Evolutionary conservation across 1,140 invertebrate species (phyloP).

Genomic region (Eupeodes corollae): DNA sequence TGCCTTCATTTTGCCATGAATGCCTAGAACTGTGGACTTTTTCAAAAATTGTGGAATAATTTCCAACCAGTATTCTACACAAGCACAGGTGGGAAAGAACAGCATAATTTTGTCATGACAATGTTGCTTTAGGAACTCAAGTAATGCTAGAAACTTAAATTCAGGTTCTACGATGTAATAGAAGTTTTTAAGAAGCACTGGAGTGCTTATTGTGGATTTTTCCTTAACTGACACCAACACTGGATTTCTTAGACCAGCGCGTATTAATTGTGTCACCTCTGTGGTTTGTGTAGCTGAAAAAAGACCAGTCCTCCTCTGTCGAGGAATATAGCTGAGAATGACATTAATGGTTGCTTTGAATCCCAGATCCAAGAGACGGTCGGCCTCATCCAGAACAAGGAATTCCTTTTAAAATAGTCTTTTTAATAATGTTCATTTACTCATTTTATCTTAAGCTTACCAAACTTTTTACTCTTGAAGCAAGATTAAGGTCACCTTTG

Average conservation of each 20-base stretch:
- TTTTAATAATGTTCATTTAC: no score
- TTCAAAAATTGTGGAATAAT: conserved; percentile 51
- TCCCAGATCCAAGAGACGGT: conserved; percentile 83
- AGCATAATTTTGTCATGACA: conserved; percentile 71
- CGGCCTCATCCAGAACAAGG: conserved; percentile 93
- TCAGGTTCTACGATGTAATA: conserved; percentile 64
- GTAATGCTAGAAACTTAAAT: conserved; percentile 37
- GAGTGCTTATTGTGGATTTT: conserved; percentile 67
- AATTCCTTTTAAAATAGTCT: conserved; percentile 56
- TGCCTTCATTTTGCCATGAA: conserved; percentile 92
- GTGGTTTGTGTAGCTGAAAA: conserved; percentile 99
- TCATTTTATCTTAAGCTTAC: conserved; percentile 36
- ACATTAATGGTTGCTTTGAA: conserved; percentile 81
- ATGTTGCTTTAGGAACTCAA: conserved; percentile 35
- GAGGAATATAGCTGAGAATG: conserved; percentile 83
- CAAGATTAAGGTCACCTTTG: conserved; percentile 51
- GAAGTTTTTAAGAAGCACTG: conserved; percentile 71
- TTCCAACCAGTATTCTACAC: conserved; percentile 87
- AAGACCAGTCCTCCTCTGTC: conserved; percentile 86
- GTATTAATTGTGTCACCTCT: conserved; percentile 79
- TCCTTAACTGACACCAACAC: conserved; percentile 83
- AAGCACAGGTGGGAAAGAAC: conserved; percentile 92
- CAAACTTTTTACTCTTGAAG: conserved; percentile 56
- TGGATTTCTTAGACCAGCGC: conserved; percentile 92
- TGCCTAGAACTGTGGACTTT: conserved; percentile 54